A percentile compares a stretch with the other conserved stretches of the same genome.
Conservation (phyloP, 2,797 vertebrate genomes). For the Notamacropus eugenii region DNA sequence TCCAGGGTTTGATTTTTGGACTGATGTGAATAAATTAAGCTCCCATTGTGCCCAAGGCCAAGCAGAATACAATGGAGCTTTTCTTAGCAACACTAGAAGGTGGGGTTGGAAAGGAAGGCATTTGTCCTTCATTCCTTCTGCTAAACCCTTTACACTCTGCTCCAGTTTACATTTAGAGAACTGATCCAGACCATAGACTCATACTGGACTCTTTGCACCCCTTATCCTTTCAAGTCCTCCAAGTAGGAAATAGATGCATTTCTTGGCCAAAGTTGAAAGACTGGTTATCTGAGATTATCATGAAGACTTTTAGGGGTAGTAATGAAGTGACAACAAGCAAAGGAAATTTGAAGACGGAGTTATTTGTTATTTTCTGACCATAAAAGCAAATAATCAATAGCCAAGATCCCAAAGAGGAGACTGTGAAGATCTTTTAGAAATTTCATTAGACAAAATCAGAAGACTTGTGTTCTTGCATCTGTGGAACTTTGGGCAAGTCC, state of each 20-base stretch:
- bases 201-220: not conserved
- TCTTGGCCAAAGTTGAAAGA: not conserved
- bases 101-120: not conserved
- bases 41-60: not conserved
- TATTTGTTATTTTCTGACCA: constrained; percentile 28
- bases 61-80: not conserved
- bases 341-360: constrained; percentile 24
- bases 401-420: not conserved
- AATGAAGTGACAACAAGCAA: constrained; percentile 19
- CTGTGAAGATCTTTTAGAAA: not conserved
- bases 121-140: not conserved
- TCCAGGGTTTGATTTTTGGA: not conserved
- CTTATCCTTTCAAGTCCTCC: not conserved
- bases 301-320: constrained; percentile 24
- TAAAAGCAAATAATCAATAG: not conserved
- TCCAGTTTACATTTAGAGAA: not conserved
- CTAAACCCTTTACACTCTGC: not conserved
- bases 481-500: not conserved
- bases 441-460: not conserved
- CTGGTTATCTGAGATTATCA: constrained; percentile 5
- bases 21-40: not conserved
- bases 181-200: not conserved
- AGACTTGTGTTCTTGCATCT: not conserved
- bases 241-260: constrained; percentile 21
- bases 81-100: not conserved